phyloP scores from a whole-genome alignment of 2,888 invertebrate genomes.

The Plagodis pulveraria region DNA sequence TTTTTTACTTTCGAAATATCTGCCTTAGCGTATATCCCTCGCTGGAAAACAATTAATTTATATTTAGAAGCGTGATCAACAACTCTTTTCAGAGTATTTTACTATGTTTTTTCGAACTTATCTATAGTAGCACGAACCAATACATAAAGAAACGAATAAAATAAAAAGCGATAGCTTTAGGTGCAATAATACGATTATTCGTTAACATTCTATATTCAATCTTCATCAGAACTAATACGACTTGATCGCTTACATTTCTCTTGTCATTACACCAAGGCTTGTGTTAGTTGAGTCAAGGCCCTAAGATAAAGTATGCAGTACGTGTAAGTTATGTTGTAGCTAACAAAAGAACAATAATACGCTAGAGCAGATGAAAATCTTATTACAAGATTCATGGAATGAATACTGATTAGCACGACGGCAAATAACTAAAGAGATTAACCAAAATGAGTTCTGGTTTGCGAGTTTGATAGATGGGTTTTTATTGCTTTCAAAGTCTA shows the following conservation, averaged over 20 bases:
- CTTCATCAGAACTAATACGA: slow-evolving; percentile 9
- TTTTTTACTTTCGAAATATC: no score
- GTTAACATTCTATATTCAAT: slow-evolving; percentile 12
- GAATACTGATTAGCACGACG: slow-evolving; percentile 26
- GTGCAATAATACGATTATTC: no score
- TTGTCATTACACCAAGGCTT: slow-evolving; percentile 15
- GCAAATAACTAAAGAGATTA: slow-evolving; percentile 18
- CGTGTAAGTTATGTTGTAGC: slow-evolving; percentile 27
- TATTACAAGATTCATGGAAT: slow-evolving; percentile 21
- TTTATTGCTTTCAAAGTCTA: neutral
- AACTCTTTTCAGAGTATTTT: no score
- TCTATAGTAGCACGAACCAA: no score
- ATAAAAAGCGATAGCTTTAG: no score
- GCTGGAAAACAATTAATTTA: no score
- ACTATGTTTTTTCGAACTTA: no score
- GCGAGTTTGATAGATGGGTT: slow-evolving; percentile 5
- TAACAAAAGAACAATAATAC: slow-evolving; percentile 27
- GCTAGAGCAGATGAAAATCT: slow-evolving; percentile 28
- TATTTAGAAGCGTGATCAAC: no score
- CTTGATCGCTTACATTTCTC: slow-evolving; percentile 15
- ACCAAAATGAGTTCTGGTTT: slow-evolving; percentile 14
- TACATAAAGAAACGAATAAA: no score
- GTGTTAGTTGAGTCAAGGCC: no score
- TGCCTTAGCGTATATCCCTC: no score
- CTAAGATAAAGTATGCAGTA: slow-evolving; percentile 23